These are phyloP conservation scores for Periphyllus acericola DNA, from an alignment of 2,888 invertebrate species.

Conservation along the genomic window DNA sequence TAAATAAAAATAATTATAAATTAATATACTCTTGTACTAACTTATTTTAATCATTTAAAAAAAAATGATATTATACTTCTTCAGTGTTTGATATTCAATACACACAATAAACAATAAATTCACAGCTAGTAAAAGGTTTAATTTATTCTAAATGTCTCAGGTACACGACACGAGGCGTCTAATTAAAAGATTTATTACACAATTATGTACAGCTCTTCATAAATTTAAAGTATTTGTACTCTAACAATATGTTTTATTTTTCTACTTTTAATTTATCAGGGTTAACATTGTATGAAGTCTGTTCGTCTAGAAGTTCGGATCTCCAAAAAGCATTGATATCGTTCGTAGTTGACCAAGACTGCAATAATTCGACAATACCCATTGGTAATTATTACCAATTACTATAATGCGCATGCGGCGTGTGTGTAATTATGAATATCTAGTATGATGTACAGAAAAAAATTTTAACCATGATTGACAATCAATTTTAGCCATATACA, in stretches of 20 bases:
- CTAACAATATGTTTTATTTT: background rate
- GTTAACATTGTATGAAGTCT: slow-evolving; percentile 62
- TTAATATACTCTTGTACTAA: too few species aligned
- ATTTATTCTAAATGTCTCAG: slow-evolving; percentile 3
- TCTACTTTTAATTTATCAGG: slow-evolving; percentile 18
- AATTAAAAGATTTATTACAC: slow-evolving; percentile 6
- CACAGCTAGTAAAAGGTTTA: background rate
- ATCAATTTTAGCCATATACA: slow-evolving; percentile 37
- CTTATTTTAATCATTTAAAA: background rate
- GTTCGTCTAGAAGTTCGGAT: slow-evolving; percentile 56
- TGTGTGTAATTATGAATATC: background rate
- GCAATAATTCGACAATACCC: slow-evolving; percentile 45
- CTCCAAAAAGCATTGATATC: slow-evolving; percentile 62
- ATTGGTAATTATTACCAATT: slow-evolving; percentile 35
- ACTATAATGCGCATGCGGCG: background rate
- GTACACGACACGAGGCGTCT: background rate
- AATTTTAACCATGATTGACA: background rate
- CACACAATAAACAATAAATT: background rate
- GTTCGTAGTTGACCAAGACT: slow-evolving; percentile 59
- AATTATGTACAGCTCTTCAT: background rate
- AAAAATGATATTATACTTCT: background rate
- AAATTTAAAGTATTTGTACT: slow-evolving; percentile 6
- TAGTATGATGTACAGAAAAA: too few species aligned
- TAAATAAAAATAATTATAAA: too few species aligned
- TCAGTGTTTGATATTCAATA: background rate